Evolutionary conservation across 2,113 vertebrate species (phyloP).

Genomic region (Irena cyanogastra): DNA sequence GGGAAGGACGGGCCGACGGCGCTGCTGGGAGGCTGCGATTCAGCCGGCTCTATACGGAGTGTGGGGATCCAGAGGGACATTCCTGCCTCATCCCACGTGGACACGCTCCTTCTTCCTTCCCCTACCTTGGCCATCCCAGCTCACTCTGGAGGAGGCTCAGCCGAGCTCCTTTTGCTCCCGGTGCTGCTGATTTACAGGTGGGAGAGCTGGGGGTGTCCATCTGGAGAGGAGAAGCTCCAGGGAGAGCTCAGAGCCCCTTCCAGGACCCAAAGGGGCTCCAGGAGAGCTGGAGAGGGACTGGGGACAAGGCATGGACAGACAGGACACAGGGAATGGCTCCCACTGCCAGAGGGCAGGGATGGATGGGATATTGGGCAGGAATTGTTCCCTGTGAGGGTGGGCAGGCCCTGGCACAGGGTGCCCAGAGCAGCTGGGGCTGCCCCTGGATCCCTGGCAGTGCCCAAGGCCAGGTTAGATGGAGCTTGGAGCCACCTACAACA

Average conservation of each 20-base stretch:
- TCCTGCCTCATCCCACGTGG: background rate
- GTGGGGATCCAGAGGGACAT: background rate
- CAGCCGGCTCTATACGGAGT: background rate
- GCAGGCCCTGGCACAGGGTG: background rate
- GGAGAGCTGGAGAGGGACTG: background rate
- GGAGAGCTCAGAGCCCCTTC: background rate
- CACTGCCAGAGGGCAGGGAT: background rate
- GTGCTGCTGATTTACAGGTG: background rate
- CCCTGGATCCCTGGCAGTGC: background rate
- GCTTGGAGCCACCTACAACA: background rate
- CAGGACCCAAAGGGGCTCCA: background rate
- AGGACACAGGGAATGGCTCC: background rate
- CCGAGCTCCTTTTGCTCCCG: background rate
- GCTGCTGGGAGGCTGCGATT: background rate
- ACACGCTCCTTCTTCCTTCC: background rate
- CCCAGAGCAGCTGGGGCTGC: background rate
- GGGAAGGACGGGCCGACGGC: background rate
- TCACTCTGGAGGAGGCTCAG: background rate
- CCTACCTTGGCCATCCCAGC: background rate
- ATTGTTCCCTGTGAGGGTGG: background rate
- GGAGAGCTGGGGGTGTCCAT: rapidly evolving
- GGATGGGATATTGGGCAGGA: background rate
- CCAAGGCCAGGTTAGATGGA: background rate
- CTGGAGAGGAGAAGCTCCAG: background rate
- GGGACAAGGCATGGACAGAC: background rate